Conservation (phyloP, 1,140 invertebrate species). For the Chymomyza costata region DNA sequence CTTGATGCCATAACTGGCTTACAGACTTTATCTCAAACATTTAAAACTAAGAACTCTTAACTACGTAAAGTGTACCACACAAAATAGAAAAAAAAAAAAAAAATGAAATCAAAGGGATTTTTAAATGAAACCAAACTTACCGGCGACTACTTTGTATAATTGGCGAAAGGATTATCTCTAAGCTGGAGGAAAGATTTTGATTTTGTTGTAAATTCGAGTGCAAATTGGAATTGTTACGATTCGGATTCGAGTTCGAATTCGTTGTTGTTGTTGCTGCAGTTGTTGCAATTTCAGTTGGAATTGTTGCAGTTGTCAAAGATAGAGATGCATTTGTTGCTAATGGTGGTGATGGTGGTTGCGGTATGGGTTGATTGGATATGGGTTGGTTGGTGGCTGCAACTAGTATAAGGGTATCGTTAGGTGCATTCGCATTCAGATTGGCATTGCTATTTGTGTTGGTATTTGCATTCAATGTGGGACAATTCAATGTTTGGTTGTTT, state of each 20-base stretch:
- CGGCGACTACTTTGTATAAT: constrained; percentile 75
- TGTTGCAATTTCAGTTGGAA: constrained; percentile 13
- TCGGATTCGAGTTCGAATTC: constrained; percentile 26
- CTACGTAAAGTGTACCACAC: constrained; percentile 23
- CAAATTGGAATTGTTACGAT: constrained; percentile 30
- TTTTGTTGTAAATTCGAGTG: constrained; percentile 67
- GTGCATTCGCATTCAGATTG: constrained; percentile 28
- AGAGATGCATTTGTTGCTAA: constrained; percentile 25
- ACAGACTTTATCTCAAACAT: too few species aligned
- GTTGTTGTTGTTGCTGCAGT: constrained; percentile 26
- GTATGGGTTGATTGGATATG: constrained; percentile 11
- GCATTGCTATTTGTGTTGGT: constrained; percentile 41
- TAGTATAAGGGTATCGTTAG: constrained; percentile 3
- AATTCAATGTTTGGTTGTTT: constrained; percentile 62
- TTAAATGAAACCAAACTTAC: constrained; percentile 62
- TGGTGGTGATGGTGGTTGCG: constrained; percentile 26
- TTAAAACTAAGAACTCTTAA: too few species aligned
- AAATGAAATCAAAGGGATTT: constrained; percentile 2
- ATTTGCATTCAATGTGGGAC: constrained; percentile 65
- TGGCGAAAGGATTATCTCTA: constrained; percentile 75
- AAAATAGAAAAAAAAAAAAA: neutral
- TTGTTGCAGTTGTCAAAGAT: constrained; percentile 18
- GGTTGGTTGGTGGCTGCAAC: constrained; percentile 23
- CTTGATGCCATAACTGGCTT: too few species aligned
- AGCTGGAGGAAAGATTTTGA: constrained; percentile 75